These are phyloP conservation scores for Zele albiditarsus DNA, from an alignment of 2,888 invertebrate species.

Conservation along the genomic window DNA sequence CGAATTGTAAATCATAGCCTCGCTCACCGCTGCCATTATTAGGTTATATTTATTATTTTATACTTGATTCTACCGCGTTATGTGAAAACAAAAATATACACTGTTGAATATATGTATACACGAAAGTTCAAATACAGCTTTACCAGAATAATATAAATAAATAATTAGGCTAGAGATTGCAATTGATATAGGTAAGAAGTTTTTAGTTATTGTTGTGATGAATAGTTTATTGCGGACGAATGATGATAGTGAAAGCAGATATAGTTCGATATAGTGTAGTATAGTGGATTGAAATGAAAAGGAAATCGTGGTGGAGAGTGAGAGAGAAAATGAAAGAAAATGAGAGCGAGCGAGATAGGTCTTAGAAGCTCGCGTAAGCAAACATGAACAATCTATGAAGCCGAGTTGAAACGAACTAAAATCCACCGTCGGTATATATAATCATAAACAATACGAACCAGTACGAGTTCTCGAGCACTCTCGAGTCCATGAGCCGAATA, in stretches of 20 bases:
- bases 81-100: conserved; percentile 16
- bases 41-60: conserved; percentile 10
- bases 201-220: background rate
- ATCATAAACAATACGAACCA: too few species aligned
- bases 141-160: background rate
- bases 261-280: background rate
- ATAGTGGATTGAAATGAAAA: background rate
- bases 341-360: background rate
- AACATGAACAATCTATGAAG: background rate
- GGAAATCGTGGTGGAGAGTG: background rate
- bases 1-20: conserved; percentile 53
- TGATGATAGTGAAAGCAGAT: background rate
- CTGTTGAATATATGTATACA: background rate
- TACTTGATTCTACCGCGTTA: conserved; percentile 2
- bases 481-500: too few species aligned
- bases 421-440: too few species aligned
- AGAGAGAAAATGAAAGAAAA: too few species aligned
- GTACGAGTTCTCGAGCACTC: too few species aligned
- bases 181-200: background rate
- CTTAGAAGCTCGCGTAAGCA: background rate
- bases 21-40: conserved; percentile 59
- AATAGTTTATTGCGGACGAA: background rate
- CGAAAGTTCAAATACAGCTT: background rate
- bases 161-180: background rate
- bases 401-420: background rate